phyloP scores from a whole-genome alignment of 2,888 invertebrate species.

The Electrophaes corylata region DNA sequence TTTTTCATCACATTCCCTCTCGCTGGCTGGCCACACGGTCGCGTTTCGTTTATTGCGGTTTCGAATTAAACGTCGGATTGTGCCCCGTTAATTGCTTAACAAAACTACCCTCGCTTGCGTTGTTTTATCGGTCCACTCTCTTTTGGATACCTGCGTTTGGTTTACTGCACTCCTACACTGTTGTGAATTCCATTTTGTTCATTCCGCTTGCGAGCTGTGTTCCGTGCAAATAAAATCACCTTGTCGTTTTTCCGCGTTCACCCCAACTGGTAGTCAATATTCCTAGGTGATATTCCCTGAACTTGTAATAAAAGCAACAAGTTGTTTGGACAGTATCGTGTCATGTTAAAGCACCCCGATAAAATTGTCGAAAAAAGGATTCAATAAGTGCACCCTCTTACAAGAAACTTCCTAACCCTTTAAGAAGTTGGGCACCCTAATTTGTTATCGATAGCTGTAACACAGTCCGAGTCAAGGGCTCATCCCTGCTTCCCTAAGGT shows the following conservation, averaged over 20 bases:
- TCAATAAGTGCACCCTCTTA: slow-evolving; percentile 52
- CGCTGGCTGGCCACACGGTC: slow-evolving; percentile 66
- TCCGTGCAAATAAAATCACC: slow-evolving; percentile 22
- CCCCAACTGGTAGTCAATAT: slow-evolving; percentile 22
- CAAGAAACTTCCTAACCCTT: slow-evolving; percentile 69
- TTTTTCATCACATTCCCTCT: slow-evolving; percentile 83
- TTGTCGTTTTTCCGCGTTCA: slow-evolving; percentile 14
- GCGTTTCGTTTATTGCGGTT: slow-evolving; percentile 77
- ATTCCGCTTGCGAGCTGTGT: slow-evolving; percentile 8
- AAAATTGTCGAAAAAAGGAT: slow-evolving; percentile 41
- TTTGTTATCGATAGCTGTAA: slow-evolving; percentile 79
- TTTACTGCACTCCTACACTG: slow-evolving; percentile 54
- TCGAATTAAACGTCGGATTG: slow-evolving; percentile 79
- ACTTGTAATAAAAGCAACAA: slow-evolving; percentile 39
- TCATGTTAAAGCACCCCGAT: slow-evolving; percentile 40
- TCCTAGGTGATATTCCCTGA: slow-evolving; percentile 29
- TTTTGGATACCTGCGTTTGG: slow-evolving; percentile 51
- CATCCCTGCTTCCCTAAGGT: slow-evolving; percentile 47
- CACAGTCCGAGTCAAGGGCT: slow-evolving; percentile 63
- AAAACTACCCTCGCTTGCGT: slow-evolving; percentile 64
- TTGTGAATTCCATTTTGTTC: slow-evolving; percentile 39
- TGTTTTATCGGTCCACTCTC: slow-evolving; percentile 67
- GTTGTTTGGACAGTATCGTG: slow-evolving; percentile 43
- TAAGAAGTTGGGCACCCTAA: slow-evolving; percentile 65
- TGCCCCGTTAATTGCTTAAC: slow-evolving; percentile 79